Conservation (phyloP, 2,797 vertebrate species). For the Sylvilagus floridanus region DNA sequence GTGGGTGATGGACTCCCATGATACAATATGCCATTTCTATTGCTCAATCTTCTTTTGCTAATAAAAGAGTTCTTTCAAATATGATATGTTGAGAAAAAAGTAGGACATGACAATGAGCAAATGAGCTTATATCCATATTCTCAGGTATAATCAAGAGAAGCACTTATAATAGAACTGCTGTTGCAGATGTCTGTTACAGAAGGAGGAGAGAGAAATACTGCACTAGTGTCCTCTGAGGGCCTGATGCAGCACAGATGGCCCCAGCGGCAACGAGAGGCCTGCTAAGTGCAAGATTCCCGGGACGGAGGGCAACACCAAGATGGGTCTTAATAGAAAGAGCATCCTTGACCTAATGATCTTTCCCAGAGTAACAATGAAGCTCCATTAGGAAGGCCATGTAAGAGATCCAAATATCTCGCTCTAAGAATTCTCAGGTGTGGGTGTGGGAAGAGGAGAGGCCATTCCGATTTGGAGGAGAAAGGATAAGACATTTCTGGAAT, state of each 20-base stretch:
- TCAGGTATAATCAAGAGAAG: slow-evolving; percentile 9
- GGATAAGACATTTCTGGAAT: neutral
- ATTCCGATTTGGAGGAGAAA: neutral
- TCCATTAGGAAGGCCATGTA: neutral
- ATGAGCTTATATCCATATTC: slow-evolving; percentile 30
- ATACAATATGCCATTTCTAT: neutral
- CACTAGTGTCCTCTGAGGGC: neutral
- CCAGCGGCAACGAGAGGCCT: neutral
- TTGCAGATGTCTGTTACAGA: slow-evolving; percentile 22
- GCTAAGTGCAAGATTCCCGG: neutral
- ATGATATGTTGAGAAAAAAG: slow-evolving; percentile 13
- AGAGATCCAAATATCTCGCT: neutral
- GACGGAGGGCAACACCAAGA: neutral
- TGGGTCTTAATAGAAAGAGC: neutral
- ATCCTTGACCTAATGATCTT: neutral
- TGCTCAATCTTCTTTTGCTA: slow-evolving; percentile 12
- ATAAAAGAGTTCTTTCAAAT: neutral
- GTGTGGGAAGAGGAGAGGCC: neutral
- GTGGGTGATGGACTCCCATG: neutral
- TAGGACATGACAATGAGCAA: slow-evolving; percentile 24
- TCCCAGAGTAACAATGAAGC: neutral
- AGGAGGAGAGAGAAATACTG: neutral
- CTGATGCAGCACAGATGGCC: neutral
- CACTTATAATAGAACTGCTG: neutral
- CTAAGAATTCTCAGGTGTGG: neutral